Base-by-base conservation (phyloP, 2,888 invertebrate species). In the Invenusta paracnida region DNA sequence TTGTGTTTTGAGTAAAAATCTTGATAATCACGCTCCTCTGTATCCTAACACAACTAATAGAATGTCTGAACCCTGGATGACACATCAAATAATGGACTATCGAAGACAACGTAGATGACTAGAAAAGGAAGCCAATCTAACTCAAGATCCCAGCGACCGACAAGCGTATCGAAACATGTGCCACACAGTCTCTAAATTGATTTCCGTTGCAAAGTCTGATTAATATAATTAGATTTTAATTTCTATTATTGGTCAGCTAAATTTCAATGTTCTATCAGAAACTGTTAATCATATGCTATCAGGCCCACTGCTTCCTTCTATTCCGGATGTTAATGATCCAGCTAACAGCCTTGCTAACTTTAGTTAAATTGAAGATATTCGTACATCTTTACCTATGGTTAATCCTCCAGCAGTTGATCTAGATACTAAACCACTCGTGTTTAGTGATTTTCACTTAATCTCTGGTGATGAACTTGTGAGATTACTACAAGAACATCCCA, bases 201-300 rank as follows among this genome's bases (percentile, higher is more conserved):
- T 73, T 73, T 73, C 17, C 11, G 5, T 23, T 73, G 73, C 73
- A 73, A 73, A 73, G 11, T 73, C 73, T 25, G 73, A 73, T n/a
- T 73, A 73, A 13, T 73, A 73, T 73, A 73, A 5, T n/a, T 13
- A n/a, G 27, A 73, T 23, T 73, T 73, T 73, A 25, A n/a, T 73
- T 23, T 73, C 73, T 73, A 73, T 25, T 73, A 73, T 23, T 73
- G 73, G 73, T 73, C 73, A 23, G 27, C 73, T 23, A 13, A 73
- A 73, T 73, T 73, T 73, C 73, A 73, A 73, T 5, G 73, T 73
- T 73, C 73, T 73, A 23, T 73, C 73, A 73, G 23, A 73, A 73
- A 73, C 73, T 73, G 73, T 73, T 73, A 73, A 73, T 73, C 25
- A 13, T 73, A 73, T 73, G 73, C 23, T 73, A 73, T 73, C 73